These are phyloP conservation scores for Diuraphis noxia DNA, from an alignment of 1,140 invertebrate genomes.

Conservation along the genomic window DNA sequence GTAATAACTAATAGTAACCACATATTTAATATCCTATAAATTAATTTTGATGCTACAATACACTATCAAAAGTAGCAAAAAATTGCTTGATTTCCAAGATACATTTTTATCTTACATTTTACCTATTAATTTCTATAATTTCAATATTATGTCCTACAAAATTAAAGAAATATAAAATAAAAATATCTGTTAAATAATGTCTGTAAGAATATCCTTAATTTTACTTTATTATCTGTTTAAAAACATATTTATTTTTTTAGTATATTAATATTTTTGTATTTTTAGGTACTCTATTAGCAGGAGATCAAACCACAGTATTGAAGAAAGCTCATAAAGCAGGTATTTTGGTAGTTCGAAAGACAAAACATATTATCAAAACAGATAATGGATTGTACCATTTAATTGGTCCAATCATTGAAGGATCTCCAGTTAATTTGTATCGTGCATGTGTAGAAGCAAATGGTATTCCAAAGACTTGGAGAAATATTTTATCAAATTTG, in stretches of 20 bases:
- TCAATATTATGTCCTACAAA: too few species aligned
- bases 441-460: background rate
- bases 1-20: too few species aligned
- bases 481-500: background rate
- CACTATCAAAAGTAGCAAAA: too few species aligned
- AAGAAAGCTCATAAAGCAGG: background rate
- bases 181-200: too few species aligned
- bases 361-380: background rate
- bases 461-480: background rate
- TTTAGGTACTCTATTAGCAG: background rate
- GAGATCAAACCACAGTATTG: background rate
- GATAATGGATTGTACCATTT: background rate
- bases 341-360: background rate
- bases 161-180: too few species aligned
- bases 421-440: background rate
- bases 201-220: too few species aligned
- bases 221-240: background rate
- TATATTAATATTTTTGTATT: background rate
- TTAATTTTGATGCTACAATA: too few species aligned
- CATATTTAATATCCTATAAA: too few species aligned
- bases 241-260: too few species aligned
- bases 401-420: background rate
- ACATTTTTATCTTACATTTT: too few species aligned
- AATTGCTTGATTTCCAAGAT: too few species aligned
- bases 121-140: too few species aligned